Percentiles rank a stretch among this genome's conserved stretches.
phyloP scores from a whole-genome alignment of 2,113 vertebrate species.

The Etheostoma cragini region DNA sequence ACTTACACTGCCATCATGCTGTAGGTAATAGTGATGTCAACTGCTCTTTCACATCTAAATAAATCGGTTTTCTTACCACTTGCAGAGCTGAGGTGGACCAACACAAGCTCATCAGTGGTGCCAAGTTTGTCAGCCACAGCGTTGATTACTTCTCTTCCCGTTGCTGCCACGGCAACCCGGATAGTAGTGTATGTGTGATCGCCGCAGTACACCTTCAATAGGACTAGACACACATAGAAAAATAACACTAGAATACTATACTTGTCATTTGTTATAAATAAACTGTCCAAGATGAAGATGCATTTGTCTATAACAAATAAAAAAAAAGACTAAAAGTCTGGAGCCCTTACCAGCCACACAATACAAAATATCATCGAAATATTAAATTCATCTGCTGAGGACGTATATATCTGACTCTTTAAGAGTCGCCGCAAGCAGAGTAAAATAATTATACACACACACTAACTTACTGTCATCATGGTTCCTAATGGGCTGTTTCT shows the following conservation, averaged over 20 bases:
- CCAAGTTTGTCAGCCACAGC: constrained; percentile 93
- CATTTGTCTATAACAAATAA: not conserved
- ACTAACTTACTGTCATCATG: constrained; percentile 92
- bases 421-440: not conserved
- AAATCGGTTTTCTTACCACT: constrained; percentile 83
- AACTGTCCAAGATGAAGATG: not conserved
- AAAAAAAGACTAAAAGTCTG: not conserved
- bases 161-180: constrained; percentile 89
- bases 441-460: not conserved
- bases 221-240: constrained; percentile 82
- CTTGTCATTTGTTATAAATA: not conserved
- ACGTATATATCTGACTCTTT: not conserved
- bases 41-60: not conserved
- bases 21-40: not conserved
- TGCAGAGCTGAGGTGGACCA: constrained; percentile 93
- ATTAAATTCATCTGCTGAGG: not conserved
- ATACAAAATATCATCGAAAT: not conserved
- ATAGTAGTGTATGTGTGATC: constrained; percentile 99
- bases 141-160: constrained; percentile 90
- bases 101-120: constrained; percentile 90
- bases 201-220: constrained; percentile 95
- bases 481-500: constrained; percentile 93
- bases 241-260: not conserved
- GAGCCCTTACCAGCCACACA: too few species aligned
- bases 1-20: not conserved